These are phyloP conservation scores for Porites rus DNA, from an alignment of 92 coral and sea anemone species.

Conservation along the genomic window DNA sequence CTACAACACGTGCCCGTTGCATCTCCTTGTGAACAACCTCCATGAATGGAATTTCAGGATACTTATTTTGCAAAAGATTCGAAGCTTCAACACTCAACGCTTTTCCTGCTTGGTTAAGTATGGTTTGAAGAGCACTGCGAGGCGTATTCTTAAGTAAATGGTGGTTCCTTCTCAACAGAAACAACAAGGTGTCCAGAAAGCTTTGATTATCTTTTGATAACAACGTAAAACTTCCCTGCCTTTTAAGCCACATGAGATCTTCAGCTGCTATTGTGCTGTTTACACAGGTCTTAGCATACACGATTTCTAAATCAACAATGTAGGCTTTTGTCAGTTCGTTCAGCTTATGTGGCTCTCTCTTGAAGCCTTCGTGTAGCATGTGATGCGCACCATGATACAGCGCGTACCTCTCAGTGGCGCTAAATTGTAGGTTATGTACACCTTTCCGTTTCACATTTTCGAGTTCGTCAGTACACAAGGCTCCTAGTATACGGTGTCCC, in stretches of 20 bases:
- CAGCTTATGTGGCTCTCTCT: not conserved
- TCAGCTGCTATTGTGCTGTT: not conserved
- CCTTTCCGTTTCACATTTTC: constrained; percentile 20
- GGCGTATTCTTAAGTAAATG: not conserved
- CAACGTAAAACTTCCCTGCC: not conserved
- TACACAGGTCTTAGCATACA: constrained; percentile 22
- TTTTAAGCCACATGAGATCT: constrained; percentile 3
- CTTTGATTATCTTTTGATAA: not conserved
- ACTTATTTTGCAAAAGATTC: constrained; percentile 15
- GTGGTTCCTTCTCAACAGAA: constrained; percentile 9
- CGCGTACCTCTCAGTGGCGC: constrained; percentile 4
- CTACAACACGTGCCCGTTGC: not conserved
- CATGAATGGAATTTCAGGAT: constrained; percentile 21
- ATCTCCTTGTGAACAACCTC: not conserved
- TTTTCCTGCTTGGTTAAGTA: constrained; percentile 15
- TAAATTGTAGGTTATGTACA: not conserved
- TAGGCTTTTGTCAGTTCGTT: constrained; percentile 3
- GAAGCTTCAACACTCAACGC: constrained; percentile 19
- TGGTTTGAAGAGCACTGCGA: not conserved
- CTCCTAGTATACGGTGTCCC: constrained; percentile 57
- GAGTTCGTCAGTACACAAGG: constrained; percentile 39
- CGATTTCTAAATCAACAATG: constrained; percentile 1
- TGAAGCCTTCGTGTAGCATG: not conserved
- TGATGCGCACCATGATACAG: constrained; percentile 22
- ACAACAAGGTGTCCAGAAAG: not conserved